Evolutionary conservation across 2,888 invertebrate species (phyloP).

Genomic region (Deroplatys truncata): DNA sequence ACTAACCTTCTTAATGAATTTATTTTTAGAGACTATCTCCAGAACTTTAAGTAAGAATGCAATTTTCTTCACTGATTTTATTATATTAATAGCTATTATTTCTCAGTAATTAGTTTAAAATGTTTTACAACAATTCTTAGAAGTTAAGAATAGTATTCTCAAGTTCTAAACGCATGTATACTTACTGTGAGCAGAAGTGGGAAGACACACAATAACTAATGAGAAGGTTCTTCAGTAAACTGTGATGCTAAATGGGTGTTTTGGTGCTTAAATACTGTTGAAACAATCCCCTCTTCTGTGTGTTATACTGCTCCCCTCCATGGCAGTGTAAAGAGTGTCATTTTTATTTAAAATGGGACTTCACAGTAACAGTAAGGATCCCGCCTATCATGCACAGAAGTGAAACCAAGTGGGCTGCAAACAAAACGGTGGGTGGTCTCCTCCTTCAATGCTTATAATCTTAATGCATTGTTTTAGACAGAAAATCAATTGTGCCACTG

Average conservation of each 20-base stretch:
- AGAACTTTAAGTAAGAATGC: no score
- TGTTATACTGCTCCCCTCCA: background rate
- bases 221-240: background rate
- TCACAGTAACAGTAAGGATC: background rate
- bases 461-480: background rate
- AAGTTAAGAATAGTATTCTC: no score
- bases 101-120: no score
- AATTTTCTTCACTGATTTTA: no score
- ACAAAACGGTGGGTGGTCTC: background rate
- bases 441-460: background rate
- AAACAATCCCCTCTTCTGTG: background rate
- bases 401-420: background rate
- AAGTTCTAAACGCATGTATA: background rate
- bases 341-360: background rate
- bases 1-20: no score
- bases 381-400: background rate
- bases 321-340: background rate
- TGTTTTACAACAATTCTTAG: no score
- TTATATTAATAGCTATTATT: no score
- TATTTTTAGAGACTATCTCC: no score
- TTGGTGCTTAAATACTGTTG: background rate
- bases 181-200: background rate
- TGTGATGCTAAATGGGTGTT: background rate
- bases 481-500: constrained; percentile 4
- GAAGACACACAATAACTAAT: background rate